Base-by-base conservation (phyloP, 2,113 vertebrate genomes). In the Sylvilagus bachmani region DNA sequence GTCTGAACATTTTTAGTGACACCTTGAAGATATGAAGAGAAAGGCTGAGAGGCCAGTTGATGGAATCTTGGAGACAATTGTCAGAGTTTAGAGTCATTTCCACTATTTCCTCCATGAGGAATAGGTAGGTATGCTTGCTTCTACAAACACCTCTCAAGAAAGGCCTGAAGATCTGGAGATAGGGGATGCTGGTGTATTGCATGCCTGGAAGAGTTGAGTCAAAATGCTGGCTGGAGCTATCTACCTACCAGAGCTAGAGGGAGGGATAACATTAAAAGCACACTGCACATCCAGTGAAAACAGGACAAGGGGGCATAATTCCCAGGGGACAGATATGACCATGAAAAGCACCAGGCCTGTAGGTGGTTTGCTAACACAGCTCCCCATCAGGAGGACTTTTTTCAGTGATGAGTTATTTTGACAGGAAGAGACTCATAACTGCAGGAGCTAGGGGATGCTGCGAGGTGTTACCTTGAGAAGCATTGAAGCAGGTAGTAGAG, bases 1-100 rank as follows among this genome's bases (percentile, higher is more conserved):
- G 9, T 82, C 58, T 53, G 61, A 78, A 74, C n/a, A 86, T 13
- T 90, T 94, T 69, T 62, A 74, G 31, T 90, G 74, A 69, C 9
- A 33, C 10, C 31, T 71, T 77, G 25, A 73, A 55, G 21, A 21
- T 51, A 22, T 80, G 36, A 64, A 75, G 51, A 55, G 69, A n/a
- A 53, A 38, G 21, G 51, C 27, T 55, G 36, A 71, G 79, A 44
- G 17, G 10, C 27, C 36, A 86, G 66, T 51, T 49, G 29, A 38
- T 62, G 61, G 33, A 36, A 38, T 64, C 58, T 87, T 67, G 53
- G 38, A 84, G 75, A 66, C 10, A 58, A 51, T 88, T 70, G 21
- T 66, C 74, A 33, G n/a, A 83, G 17, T 62, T 92, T 19, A 22
- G 19, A 73, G 33, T 86, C 10, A 4, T 70, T 64, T 16, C 2